Evolutionary conservation across 1,140 invertebrate genomes (phyloP).

Genomic region (Stenopsyche tienmushanensis): DNA sequence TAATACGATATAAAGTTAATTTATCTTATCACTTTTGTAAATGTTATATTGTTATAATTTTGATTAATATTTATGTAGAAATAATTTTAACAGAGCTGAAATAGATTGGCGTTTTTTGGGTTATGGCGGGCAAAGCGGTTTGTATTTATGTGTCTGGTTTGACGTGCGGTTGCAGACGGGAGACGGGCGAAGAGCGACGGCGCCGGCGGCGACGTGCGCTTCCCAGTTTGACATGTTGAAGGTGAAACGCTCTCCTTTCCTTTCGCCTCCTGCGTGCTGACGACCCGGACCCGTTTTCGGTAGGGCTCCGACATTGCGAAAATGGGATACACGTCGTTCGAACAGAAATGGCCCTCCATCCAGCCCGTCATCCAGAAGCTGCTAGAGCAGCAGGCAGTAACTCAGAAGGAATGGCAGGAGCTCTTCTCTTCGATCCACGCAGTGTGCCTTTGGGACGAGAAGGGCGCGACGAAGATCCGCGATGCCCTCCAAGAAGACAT

Average conservation of each 20-base stretch:
- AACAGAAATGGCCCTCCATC: conserved; percentile 95
- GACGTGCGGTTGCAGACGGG: background rate
- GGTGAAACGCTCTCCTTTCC: background rate
- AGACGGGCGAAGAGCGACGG: background rate
- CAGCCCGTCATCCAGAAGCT: conserved; percentile 90
- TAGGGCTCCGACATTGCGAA: too few relatives aligned
- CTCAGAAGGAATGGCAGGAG: conserved; percentile 95
- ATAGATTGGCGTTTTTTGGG: too few relatives aligned
- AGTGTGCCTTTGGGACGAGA: conserved; percentile 96
- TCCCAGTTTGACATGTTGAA: background rate
- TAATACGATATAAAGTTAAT: too few relatives aligned
- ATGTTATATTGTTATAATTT: too few relatives aligned
- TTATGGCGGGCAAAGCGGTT: too few relatives aligned
- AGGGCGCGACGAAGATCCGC: conserved; percentile 84
- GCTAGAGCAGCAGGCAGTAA: conserved; percentile 88
- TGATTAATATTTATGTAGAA: too few relatives aligned
- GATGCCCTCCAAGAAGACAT: conserved; percentile 91
- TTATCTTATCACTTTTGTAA: too few relatives aligned
- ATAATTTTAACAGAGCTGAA: too few relatives aligned
- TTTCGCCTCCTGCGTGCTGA: too few relatives aligned
- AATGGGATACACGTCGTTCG: too few relatives aligned
- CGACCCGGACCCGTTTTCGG: too few relatives aligned
- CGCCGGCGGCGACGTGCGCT: background rate
- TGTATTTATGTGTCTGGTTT: too few relatives aligned
- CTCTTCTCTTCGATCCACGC: conserved; percentile 93